Percentiles rank a stretch among this genome's conserved stretches.
phyloP scores from a whole-genome alignment of 1,140 invertebrate genomes.

The Contarinia nasturtii region DNA sequence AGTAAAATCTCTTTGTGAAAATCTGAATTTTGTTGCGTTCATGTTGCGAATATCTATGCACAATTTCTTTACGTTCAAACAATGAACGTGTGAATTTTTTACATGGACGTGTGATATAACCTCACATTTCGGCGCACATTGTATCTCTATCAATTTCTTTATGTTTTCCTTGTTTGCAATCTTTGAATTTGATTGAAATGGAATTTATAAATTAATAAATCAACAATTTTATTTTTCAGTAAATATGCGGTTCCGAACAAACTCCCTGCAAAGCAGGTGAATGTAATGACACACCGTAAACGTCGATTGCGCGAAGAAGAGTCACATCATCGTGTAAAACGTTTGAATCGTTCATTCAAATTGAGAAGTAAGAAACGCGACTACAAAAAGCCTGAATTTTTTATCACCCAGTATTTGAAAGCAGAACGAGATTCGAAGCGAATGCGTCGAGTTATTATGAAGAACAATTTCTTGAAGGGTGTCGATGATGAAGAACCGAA shows the following conservation, averaged over 20 bases:
- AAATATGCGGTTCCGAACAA: constrained; percentile 24
- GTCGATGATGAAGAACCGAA: constrained; percentile 10
- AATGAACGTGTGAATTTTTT: no score
- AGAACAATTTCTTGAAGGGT: constrained; percentile 7
- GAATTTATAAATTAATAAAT: no score
- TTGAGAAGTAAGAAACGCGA: constrained; percentile 11
- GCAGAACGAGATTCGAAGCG: constrained; percentile 19
- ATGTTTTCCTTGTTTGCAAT: no score
- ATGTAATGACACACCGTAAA: constrained; percentile 19
- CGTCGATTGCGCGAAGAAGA: constrained; percentile 18
- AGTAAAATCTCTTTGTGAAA: no score
- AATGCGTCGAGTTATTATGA: constrained; percentile 15
- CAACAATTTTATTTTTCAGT: neutral
- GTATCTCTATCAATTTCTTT: no score
- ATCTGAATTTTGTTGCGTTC: no score
- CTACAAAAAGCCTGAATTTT: constrained; percentile 20
- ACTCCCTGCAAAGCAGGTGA: constrained; percentile 21
- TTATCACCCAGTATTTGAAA: constrained; percentile 19
- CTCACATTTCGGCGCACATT: no score
- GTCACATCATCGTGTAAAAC: constrained; percentile 6
- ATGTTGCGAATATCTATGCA: no score
- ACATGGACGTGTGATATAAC: no score
- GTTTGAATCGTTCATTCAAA: constrained; percentile 10
- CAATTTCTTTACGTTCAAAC: no score
- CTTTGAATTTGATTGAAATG: no score